phyloP scores from a whole-genome alignment of 2,888 invertebrate genomes.

The Spodoptera exigua region DNA sequence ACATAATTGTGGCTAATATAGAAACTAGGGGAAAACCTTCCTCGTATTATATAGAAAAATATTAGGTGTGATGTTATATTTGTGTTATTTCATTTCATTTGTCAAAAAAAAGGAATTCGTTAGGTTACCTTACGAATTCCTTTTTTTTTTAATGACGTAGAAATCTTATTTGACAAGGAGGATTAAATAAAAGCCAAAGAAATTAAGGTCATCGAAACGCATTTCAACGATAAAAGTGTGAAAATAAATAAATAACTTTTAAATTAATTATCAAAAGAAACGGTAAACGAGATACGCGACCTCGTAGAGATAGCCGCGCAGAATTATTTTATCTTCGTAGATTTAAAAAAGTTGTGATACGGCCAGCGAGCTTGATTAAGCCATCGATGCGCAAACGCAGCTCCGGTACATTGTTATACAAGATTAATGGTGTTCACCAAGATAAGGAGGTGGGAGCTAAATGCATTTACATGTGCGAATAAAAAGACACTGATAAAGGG shows the following conservation, averaged over 20 bases:
- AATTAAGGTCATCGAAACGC: constrained; percentile 16
- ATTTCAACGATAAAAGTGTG: constrained; percentile 41
- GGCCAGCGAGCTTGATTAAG: constrained; percentile 80
- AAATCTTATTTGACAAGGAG: no score
- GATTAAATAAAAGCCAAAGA: neutral
- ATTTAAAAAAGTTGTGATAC: constrained; percentile 74
- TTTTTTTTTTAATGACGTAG: no score
- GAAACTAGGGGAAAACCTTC: no score
- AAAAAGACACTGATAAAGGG: constrained; percentile 84
- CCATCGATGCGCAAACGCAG: constrained; percentile 78
- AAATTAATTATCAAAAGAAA: constrained; percentile 47
- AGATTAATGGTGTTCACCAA: constrained; percentile 86
- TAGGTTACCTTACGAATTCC: no score
- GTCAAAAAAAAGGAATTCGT: no score
- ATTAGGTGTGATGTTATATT: no score
- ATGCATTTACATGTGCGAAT: constrained; percentile 89
- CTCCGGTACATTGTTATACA: constrained; percentile 86
- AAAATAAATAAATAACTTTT: constrained; percentile 40
- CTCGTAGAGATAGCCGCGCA: constrained; percentile 53
- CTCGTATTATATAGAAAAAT: no score
- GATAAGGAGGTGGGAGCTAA: constrained; percentile 87
- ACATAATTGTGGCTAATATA: no score
- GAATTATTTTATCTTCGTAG: constrained; percentile 66
- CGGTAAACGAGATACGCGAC: constrained; percentile 44
- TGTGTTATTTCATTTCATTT: no score